phyloP scores from a whole-genome alignment of 2,888 invertebrate genomes.

The Anaspis maculata region DNA sequence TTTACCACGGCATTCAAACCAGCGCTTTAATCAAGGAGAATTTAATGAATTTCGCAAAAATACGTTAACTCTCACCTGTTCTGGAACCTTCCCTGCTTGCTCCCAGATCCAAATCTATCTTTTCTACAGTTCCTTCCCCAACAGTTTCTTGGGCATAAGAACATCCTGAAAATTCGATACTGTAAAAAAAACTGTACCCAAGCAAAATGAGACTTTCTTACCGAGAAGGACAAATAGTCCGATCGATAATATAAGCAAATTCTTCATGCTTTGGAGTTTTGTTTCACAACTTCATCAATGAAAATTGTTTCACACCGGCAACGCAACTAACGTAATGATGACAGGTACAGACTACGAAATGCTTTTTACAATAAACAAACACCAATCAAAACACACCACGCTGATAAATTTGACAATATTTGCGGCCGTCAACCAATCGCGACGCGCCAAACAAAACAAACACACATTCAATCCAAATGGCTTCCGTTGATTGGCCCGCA shows the following conservation, averaged over 20 bases:
- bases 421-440: neutral
- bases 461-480: constrained; percentile 35
- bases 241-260: constrained; percentile 28
- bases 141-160: constrained; percentile 40
- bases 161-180: constrained; percentile 42
- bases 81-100: constrained; percentile 80
- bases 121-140: constrained; percentile 49
- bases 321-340: constrained; percentile 10
- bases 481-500: constrained; percentile 28
- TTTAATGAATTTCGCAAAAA: constrained; percentile 34
- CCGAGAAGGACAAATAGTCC: constrained; percentile 30
- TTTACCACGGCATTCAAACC: constrained; percentile 44
- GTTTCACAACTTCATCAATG: constrained; percentile 10
- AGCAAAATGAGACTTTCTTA: constrained; percentile 24
- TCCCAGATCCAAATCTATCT: constrained; percentile 71
- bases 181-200: too few relatives aligned
- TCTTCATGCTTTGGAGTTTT: constrained; percentile 31
- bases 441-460: constrained; percentile 22
- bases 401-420: constrained; percentile 23
- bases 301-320: too few relatives aligned
- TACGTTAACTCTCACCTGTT: constrained; percentile 57
- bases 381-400: constrained; percentile 35
- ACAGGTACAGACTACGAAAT: too few relatives aligned
- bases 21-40: constrained; percentile 34
- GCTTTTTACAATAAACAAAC: constrained; percentile 1